phyloP scores from a whole-genome alignment of 2,888 invertebrate species.

The Antitype chi region DNA sequence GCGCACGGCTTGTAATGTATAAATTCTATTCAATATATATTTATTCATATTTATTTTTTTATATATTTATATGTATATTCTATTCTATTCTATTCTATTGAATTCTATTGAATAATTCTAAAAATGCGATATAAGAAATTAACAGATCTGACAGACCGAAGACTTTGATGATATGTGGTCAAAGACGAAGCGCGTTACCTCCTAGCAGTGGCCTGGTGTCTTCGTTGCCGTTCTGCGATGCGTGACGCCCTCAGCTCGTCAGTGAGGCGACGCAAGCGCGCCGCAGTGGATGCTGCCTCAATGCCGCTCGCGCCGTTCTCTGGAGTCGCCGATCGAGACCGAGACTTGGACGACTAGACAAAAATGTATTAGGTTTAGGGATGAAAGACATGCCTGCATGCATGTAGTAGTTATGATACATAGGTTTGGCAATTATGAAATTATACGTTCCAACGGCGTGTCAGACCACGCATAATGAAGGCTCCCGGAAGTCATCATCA shows the following conservation, averaged over 20 bases:
- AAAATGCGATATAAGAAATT: not conserved
- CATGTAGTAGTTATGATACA: not conserved
- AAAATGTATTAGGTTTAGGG: not conserved
- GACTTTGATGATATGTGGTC: too few species aligned
- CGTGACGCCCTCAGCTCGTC: slow-evolving; percentile 92
- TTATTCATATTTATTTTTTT: too few species aligned
- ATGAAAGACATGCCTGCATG: not conserved
- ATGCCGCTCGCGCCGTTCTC: slow-evolving; percentile 79
- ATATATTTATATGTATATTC: too few species aligned
- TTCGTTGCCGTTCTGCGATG: slow-evolving; percentile 84
- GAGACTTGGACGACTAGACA: slow-evolving; percentile 92
- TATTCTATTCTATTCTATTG: too few species aligned
- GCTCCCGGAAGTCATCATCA: not conserved
- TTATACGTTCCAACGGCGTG: too few species aligned
- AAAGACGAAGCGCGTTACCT: slow-evolving; percentile 70
- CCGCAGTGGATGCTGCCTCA: slow-evolving; percentile 85
- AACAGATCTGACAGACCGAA: not conserved
- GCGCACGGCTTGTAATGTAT: not conserved
- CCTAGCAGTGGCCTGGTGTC: slow-evolving; percentile 84
- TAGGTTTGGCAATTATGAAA: not conserved
- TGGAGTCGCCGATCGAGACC: slow-evolving; percentile 93
- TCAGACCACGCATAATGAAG: too few species aligned
- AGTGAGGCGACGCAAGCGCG: slow-evolving; percentile 93
- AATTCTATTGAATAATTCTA: not conserved
- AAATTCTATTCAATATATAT: not conserved